phyloP scores from a whole-genome alignment of 1,140 invertebrate species.

The Drosophila subpulchrella region DNA sequence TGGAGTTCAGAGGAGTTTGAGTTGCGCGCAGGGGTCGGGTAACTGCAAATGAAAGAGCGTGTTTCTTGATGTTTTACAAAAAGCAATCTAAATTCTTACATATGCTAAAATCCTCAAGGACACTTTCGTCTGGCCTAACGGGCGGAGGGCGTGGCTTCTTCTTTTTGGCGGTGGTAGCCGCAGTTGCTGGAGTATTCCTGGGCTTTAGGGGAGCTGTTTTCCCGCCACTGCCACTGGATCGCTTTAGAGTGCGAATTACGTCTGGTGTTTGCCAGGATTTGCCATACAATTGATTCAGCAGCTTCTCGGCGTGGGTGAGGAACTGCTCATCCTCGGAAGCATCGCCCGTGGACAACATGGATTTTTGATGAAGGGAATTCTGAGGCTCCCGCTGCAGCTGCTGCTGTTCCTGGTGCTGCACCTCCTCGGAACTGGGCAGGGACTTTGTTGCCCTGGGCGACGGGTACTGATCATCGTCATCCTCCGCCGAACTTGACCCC shows the following conservation, averaged over 20 bases:
- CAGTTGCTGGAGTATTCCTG: conserved; percentile 19
- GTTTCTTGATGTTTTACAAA: neutral
- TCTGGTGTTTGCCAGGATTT: conserved; percentile 85
- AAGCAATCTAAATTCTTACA: conserved; percentile 45
- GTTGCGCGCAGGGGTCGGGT: conserved; percentile 55
- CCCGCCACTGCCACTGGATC: conserved; percentile 51
- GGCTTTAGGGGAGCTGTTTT: conserved; percentile 25
- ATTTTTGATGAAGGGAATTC: neutral
- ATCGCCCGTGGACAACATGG: conserved; percentile 17
- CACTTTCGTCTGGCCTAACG: conserved; percentile 51
- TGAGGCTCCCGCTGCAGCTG: neutral
- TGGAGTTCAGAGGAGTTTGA: conserved; percentile 65
- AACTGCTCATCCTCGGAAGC: conserved; percentile 63
- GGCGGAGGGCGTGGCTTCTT: conserved; percentile 3
- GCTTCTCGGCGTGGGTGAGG: conserved; percentile 80
- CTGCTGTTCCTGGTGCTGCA: conserved; percentile 1
- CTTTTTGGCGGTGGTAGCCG: conserved; percentile 10
- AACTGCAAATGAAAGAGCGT: conserved; percentile 30
- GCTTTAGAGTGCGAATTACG: conserved; percentile 68
- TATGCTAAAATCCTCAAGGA: conserved; percentile 67
- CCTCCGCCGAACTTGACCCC: conserved; percentile 47
- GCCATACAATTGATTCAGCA: conserved; percentile 86
- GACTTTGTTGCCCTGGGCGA: neutral
- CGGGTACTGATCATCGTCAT: conserved; percentile 3
- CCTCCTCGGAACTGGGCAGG: conserved; percentile 3